phyloP scores from a whole-genome alignment of 2,888 invertebrate genomes.

The Gortyna flavago region DNA sequence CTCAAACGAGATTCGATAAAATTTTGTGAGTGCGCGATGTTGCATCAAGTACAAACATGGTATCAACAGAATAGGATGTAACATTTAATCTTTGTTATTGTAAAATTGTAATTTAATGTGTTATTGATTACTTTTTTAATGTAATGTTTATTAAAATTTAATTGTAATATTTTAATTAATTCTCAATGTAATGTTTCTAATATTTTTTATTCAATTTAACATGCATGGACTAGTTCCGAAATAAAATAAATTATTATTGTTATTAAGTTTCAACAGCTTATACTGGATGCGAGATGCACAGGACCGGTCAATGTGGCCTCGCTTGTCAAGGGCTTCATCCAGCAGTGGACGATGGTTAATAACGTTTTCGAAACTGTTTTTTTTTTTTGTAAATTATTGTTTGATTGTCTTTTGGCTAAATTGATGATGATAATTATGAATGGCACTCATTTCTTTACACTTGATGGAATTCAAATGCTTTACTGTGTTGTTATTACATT shows the following conservation, averaged over 20 bases:
- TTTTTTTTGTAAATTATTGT: background rate
- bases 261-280: too few relatives aligned
- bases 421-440: too few relatives aligned
- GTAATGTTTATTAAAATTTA: too few relatives aligned
- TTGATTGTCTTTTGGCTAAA: background rate
- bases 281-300: background rate
- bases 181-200: too few relatives aligned
- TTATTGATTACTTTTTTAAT: too few relatives aligned
- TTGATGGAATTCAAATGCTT: background rate
- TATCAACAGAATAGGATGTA: background rate
- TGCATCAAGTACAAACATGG: conserved; percentile 8
- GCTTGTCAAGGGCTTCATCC: background rate
- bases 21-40: conserved; percentile 36
- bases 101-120: too few relatives aligned
- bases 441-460: background rate
- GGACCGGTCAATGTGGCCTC: background rate
- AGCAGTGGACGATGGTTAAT: background rate
- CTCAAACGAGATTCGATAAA: conserved; percentile 29
- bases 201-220: too few relatives aligned
- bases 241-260: too few relatives aligned
- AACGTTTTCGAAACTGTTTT: background rate
- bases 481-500: background rate
- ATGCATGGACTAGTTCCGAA: too few relatives aligned
- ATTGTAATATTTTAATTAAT: too few relatives aligned
- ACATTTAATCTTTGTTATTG: too few relatives aligned